Evolutionary conservation across 2,797 vertebrate genomes (phyloP).

Genomic region (Anguilla pacifica): DNA sequence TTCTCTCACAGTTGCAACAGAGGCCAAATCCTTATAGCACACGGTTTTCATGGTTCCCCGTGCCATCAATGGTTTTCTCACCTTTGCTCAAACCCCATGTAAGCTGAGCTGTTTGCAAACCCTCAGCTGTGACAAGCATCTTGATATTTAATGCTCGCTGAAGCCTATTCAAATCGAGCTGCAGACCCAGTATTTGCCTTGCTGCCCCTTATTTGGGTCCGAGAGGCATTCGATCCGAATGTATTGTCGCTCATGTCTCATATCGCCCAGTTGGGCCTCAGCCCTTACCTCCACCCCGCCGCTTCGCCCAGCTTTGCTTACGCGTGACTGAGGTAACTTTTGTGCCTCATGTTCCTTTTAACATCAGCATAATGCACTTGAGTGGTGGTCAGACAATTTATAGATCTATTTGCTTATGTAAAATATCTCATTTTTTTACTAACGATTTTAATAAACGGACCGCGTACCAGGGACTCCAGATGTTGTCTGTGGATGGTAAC

Average conservation of each 20-base stretch:
- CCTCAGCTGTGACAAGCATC: background rate
- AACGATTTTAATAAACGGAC: conserved; percentile 67
- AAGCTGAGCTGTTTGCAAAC: background rate
- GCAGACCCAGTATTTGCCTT: background rate
- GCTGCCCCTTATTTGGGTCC: background rate
- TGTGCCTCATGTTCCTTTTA: conserved; percentile 55
- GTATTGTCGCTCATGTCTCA: background rate
- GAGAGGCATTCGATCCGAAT: background rate
- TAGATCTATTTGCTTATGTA: conserved; percentile 78
- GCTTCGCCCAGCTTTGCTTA: conserved; percentile 62
- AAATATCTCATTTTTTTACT: conserved; percentile 63
- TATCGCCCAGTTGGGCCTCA: background rate
- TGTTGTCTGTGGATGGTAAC: conserved; percentile 46
- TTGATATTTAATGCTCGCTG: background rate
- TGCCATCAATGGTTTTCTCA: background rate
- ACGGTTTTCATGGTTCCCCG: background rate
- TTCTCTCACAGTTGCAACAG: background rate
- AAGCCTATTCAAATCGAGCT: conserved; percentile 1
- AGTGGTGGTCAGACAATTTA: conserved; percentile 49
- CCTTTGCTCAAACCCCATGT: background rate
- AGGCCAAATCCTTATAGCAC: background rate
- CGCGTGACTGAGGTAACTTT: conserved; percentile 48
- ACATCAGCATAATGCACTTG: conserved; percentile 39
- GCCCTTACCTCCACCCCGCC: background rate
- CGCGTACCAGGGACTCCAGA: conserved; percentile 49